Conservation (phyloP, 2,797 vertebrate species). For the Limosa lapponica region DNA sequence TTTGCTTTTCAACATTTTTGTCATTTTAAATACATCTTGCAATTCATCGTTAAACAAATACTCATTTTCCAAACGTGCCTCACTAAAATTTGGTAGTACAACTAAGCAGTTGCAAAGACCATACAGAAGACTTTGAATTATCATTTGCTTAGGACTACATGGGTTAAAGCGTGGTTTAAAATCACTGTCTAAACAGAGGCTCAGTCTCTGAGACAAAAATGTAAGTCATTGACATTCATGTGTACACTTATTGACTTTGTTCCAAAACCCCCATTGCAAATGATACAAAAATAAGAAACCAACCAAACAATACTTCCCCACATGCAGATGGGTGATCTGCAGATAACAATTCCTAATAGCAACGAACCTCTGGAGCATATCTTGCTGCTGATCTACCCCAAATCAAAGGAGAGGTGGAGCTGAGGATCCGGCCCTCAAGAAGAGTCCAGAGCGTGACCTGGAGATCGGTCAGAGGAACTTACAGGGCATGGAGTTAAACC, state of each 20-base stretch:
- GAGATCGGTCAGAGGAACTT: not conserved
- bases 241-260: not conserved
- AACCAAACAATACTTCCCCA: not conserved
- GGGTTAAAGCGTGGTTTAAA: not conserved
- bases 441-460: not conserved
- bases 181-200: not conserved
- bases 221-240: not conserved
- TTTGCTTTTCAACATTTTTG: not conserved
- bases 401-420: not conserved
- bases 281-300: not conserved
- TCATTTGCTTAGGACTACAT: not conserved
- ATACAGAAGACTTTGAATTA: not conserved
- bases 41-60: not conserved
- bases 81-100: not conserved
- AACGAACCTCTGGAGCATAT: not conserved
- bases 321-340: rapidly evolving
- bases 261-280: not conserved
- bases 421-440: not conserved
- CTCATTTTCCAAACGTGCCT: not conserved
- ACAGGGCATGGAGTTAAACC: rapidly evolving
- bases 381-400: not conserved
- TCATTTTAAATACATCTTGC: not conserved
- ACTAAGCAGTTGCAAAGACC: not conserved
- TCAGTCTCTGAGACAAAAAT: not conserved
- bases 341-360: not conserved